Percentiles rank a stretch among this genome's conserved stretches.
Evolutionary conservation across 2,113 vertebrate species (phyloP).

Genomic region (Ictalurus punctatus): DNA sequence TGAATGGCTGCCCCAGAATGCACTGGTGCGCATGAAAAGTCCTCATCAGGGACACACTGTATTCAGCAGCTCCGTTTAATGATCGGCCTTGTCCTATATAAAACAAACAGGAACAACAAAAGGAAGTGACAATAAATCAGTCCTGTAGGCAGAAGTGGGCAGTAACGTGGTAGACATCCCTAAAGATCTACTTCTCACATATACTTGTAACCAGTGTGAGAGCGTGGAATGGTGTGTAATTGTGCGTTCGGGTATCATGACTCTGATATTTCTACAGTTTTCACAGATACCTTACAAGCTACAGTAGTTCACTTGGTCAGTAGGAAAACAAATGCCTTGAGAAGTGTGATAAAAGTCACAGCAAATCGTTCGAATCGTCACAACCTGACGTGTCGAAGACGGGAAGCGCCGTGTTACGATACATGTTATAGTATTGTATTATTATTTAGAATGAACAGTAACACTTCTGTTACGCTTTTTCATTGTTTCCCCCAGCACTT

Average conservation of each 20-base stretch:
- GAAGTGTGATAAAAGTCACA: background rate
- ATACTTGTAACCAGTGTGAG: background rate
- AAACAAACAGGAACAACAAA: background rate
- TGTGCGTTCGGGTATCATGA: background rate
- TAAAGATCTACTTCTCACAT: background rate
- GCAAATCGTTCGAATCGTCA: background rate
- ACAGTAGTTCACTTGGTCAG: background rate
- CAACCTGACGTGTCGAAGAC: background rate
- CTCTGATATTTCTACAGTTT: background rate
- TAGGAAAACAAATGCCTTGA: background rate
- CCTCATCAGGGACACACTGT: constrained; percentile 9
- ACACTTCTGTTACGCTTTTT: background rate
- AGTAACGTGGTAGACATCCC: background rate
- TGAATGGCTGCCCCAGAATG: constrained; percentile 46
- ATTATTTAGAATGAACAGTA: background rate
- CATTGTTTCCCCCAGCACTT: constrained; percentile 62
- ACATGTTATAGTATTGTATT: background rate
- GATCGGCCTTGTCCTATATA: background rate
- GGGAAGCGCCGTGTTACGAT: background rate
- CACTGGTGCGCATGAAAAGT: constrained; percentile 34
- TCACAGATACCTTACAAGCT: background rate
- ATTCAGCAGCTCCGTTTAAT: constrained; percentile 37
- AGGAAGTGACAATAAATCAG: background rate
- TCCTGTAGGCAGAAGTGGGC: background rate
- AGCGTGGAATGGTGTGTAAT: background rate